A percentile compares a stretch with the other conserved stretches of the same genome.
Evolutionary conservation across 2,888 invertebrate species (phyloP).

Genomic region (Coleophora deauratella): DNA sequence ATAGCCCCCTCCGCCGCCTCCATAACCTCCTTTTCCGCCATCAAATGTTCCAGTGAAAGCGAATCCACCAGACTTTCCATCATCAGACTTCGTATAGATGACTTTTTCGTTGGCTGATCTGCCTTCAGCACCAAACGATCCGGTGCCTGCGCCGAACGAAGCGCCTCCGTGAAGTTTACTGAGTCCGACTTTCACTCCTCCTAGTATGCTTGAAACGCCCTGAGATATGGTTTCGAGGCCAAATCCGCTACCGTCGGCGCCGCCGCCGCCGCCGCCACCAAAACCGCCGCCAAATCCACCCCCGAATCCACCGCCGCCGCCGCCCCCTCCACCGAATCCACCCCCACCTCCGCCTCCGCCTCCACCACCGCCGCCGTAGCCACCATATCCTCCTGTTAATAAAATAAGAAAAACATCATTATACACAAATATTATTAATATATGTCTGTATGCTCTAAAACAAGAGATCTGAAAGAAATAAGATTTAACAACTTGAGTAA

Average conservation of each 20-base stretch:
- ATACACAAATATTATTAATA: conserved; percentile 19
- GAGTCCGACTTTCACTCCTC: too few species aligned
- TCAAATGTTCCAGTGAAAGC: conserved; percentile 53
- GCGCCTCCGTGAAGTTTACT: too few species aligned
- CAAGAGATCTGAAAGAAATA: too few species aligned
- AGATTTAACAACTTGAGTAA: too few species aligned
- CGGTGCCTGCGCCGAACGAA: too few species aligned
- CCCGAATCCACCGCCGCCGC: conserved; percentile 22
- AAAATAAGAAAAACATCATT: conserved; percentile 16
- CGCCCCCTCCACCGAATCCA: conserved; percentile 26
- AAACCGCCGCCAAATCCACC: conserved; percentile 18
- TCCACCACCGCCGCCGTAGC: conserved; percentile 28
- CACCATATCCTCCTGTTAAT: conserved; percentile 22
- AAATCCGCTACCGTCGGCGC: conserved; percentile 20
- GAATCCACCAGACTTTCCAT: conserved; percentile 61
- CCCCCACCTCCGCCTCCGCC: conserved; percentile 26
- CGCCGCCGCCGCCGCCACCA: conserved; percentile 19
- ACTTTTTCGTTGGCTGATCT: conserved; percentile 37
- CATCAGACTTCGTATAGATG: conserved; percentile 50
- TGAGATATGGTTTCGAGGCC: too few species aligned
- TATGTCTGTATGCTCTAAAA: neutral
- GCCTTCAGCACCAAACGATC: conserved; percentile 6
- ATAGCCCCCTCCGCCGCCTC: conserved; percentile 51
- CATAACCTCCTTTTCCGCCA: conserved; percentile 51
- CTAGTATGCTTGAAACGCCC: too few species aligned